Evolutionary conservation across 1,140 invertebrate species (phyloP).

Genomic region (Pararge aegeria): DNA sequence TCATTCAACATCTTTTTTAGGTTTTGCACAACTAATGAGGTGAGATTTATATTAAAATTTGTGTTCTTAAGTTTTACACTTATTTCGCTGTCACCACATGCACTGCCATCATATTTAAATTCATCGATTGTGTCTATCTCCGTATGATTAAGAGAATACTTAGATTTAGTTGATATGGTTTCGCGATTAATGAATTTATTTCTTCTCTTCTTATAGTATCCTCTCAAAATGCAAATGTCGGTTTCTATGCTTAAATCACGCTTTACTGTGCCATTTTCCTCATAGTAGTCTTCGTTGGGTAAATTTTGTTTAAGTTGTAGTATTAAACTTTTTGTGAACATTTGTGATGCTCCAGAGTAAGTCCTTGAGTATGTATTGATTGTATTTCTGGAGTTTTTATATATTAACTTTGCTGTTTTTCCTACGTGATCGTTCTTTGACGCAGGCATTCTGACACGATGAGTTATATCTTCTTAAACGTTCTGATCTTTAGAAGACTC

Average conservation of each 20-base stretch:
- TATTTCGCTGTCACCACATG: conserved; percentile 49
- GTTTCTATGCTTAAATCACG: conserved; percentile 60
- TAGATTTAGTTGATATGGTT: conserved; percentile 37
- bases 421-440: conserved; percentile 27
- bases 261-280: conserved; percentile 42
- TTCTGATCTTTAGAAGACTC: background rate
- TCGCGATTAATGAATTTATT: conserved; percentile 28
- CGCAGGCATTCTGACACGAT: conserved; percentile 33
- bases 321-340: conserved; percentile 40
- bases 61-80: conserved; percentile 22
- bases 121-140: conserved; percentile 38
- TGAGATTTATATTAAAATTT: conserved; percentile 42
- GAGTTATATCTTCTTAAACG: background rate
- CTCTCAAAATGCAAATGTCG: conserved; percentile 50
- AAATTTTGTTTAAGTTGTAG: conserved; percentile 39
- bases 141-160: conserved; percentile 40
- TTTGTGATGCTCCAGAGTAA: conserved; percentile 42
- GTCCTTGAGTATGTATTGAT: conserved; percentile 46
- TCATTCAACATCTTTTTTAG: conserved; percentile 50
- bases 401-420: conserved; percentile 40
- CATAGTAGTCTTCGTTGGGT: conserved; percentile 33
- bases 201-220: conserved; percentile 44
- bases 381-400: conserved; percentile 50
- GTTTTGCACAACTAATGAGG: conserved; percentile 52
- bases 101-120: conserved; percentile 36